A percentile compares a stretch with the other conserved stretches of the same genome.
These are phyloP conservation scores for Gymnobelideus leadbeateri DNA, from an alignment of 2,113 vertebrate genomes.

Conservation along the genomic window DNA sequence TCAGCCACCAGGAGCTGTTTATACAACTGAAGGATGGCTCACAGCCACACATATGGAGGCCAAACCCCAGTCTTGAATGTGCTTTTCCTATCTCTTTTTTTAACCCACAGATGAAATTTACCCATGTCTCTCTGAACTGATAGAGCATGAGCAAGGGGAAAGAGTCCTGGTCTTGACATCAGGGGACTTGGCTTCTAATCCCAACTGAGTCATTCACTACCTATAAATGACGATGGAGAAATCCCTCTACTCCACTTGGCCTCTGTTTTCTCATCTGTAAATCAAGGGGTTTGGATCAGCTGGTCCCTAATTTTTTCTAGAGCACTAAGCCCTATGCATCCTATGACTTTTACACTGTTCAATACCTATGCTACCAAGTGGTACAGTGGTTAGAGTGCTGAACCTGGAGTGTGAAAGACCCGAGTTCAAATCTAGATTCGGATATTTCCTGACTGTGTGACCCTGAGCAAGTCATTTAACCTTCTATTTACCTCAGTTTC, in stretches of 20 bases:
- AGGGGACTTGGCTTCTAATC: background rate
- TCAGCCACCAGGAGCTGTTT: constrained; percentile 61
- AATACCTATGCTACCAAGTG: background rate
- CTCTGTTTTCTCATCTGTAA: background rate
- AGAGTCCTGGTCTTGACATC: background rate
- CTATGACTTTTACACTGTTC: background rate
- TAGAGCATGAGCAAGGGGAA: background rate
- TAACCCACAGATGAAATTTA: background rate
- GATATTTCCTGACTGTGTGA: background rate
- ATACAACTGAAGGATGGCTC: constrained; percentile 49
- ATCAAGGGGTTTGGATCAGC: background rate
- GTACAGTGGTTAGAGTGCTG: background rate
- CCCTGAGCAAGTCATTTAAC: background rate
- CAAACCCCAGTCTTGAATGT: constrained; percentile 29
- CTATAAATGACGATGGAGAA: background rate
- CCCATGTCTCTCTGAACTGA: too few species aligned
- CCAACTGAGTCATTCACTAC: background rate
- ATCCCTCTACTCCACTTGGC: background rate
- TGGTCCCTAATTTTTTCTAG: background rate
- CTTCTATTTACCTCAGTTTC: background rate
- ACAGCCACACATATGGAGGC: constrained; percentile 55
- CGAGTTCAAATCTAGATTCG: background rate
- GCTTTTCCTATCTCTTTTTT: background rate
- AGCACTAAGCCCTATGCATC: background rate
- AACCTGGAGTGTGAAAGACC: background rate